phyloP scores from a whole-genome alignment of 1,140 invertebrate genomes.

The Pygmarrhopalites habei region DNA sequence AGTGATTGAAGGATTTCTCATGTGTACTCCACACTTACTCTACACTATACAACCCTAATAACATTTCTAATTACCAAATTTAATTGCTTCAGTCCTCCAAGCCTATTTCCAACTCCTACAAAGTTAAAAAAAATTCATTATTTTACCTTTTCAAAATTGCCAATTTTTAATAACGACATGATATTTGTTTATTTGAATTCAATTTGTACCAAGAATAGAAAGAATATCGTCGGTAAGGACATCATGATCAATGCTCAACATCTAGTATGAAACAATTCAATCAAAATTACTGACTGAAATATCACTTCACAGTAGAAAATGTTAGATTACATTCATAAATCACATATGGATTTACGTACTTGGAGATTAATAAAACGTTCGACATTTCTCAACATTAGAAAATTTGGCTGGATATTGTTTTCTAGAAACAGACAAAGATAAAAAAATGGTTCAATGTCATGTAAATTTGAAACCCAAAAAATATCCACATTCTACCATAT shows the following conservation, averaged over 20 bases:
- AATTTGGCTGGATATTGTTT: too few species aligned
- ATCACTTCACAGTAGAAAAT: not conserved
- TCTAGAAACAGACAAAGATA: too few species aligned
- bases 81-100: slow-evolving; percentile 19
- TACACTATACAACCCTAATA: too few species aligned
- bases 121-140: too few species aligned
- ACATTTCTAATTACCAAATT: too few species aligned
- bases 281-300: not conserved
- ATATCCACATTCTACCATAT: not conserved
- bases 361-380: not conserved
- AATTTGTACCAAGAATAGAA: slow-evolving; percentile 13
- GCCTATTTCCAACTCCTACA: too few species aligned
- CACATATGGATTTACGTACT: not conserved
- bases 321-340: not conserved
- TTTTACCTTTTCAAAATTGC: too few species aligned
- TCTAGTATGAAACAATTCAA: slow-evolving; percentile 10
- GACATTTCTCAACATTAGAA: not conserved
- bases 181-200: too few species aligned
- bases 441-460: too few species aligned
- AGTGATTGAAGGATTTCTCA: too few species aligned
- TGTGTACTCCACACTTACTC: too few species aligned
- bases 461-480: slow-evolving; percentile 9
- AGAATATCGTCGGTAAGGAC: slow-evolving; percentile 23
- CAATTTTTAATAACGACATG: too few species aligned
- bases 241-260: slow-evolving; percentile 30